A percentile compares a stretch with the other conserved stretches of the same genome.
phyloP scores from a whole-genome alignment of 2,797 vertebrate species.

The Typhlichthys subterraneus region DNA sequence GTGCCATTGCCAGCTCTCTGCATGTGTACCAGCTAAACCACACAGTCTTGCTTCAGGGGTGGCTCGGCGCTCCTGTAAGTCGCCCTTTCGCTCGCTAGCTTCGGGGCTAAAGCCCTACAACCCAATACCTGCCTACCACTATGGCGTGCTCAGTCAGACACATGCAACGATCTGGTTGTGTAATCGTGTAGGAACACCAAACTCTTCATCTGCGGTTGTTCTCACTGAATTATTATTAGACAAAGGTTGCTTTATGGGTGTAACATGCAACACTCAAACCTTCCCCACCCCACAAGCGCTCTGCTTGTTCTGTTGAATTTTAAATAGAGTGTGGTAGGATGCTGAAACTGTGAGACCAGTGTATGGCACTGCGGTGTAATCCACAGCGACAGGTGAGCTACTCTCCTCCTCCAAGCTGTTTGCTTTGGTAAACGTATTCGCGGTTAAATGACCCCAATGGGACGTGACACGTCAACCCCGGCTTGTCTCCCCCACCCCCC shows the following conservation, averaged over 20 bases:
- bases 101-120: conserved; percentile 12
- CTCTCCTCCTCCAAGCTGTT: conserved; percentile 69
- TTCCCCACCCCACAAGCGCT: conserved; percentile 16
- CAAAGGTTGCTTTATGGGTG: conserved; percentile 24
- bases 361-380: conserved; percentile 66
- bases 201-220: no score
- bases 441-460: conserved; percentile 72
- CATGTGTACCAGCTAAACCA: conserved; percentile 46
- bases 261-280: conserved; percentile 59
- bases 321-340: conserved; percentile 56
- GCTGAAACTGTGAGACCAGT: conserved; percentile 48
- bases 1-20: conserved; percentile 55
- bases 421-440: conserved; percentile 71
- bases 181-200: no score
- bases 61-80: conserved; percentile 21
- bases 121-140: not conserved
- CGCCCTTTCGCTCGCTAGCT: conserved; percentile 17
- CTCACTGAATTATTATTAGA: conserved; percentile 6
- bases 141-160: no score
- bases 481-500: not conserved
- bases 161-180: no score
- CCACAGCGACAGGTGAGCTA: conserved; percentile 69
- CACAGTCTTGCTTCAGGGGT: conserved; percentile 43
- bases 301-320: conserved; percentile 56
- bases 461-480: conserved; percentile 68